Base-by-base conservation (phyloP, 2,888 invertebrate genomes). In the Mimachlamys varia region DNA sequence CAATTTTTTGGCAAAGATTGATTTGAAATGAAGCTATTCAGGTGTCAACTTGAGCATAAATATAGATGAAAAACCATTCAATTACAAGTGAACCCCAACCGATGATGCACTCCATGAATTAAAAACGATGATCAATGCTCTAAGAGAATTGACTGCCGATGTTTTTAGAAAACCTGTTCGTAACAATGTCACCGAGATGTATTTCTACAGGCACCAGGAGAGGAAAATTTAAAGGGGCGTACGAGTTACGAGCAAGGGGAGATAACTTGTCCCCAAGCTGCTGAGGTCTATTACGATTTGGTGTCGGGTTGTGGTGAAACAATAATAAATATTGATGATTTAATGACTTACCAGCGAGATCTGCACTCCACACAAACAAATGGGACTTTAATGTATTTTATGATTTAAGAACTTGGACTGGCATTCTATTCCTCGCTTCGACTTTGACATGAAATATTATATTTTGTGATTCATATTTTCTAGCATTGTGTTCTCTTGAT, bases 401-500 rank as follows among this genome's bases (percentile, higher is more conserved):
- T 76, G 76, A 76, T 76, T 76, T 76, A 76, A 27, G 76, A 76
- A 62, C 22, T 27, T 33, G 76, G 27, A 13, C 27, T 27, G 13
- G 33, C 13, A 5, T 27, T 76, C 76, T 22, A 27, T 76, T 76
- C 76, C 76, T 76, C 33, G 33, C 76, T 76, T 13, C 12, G 33
- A 27, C 12, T 76, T 76, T 33, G 76, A 76, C 76, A 76, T 76
- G 76, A 76, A 33, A 76, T 76, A 76, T 76, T 33, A 33, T 33
- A 53, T 76, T 76, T 33, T 76, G 76, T 76, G 33, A 76, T 76
- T 76, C 76, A 76, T 76, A 76, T 76, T 33, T 58, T 76, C 33
- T 13, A 76, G 33, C 33, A 10, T 76, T 33, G 76, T 76, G 76
- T 22, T 76, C 33, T 76, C 10, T 76, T 76, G 33, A 76, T 4